phyloP scores from a whole-genome alignment of 1,140 invertebrate species.

The Nephila pilipes region DNA sequence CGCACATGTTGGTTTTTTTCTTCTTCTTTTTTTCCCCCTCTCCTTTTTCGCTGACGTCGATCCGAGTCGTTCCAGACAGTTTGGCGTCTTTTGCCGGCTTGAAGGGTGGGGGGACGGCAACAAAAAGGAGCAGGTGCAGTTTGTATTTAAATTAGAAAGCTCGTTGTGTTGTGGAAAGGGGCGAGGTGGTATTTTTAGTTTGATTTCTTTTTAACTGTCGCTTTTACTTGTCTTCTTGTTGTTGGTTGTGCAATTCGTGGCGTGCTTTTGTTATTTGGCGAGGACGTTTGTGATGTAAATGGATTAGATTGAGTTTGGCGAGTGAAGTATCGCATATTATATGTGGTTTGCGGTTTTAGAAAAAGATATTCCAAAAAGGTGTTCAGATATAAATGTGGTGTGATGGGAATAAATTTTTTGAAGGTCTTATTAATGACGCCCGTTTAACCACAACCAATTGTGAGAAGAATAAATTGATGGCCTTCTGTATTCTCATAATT shows the following conservation, averaged over 20 bases:
- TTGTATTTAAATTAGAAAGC: conserved; percentile 21
- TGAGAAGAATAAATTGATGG: no score
- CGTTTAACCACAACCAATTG: no score
- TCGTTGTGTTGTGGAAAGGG: background rate
- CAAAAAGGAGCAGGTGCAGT: background rate
- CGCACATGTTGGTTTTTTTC: background rate
- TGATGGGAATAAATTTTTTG: no score
- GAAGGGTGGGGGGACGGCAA: background rate
- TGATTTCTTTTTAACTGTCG: background rate
- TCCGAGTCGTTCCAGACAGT: conserved; percentile 50
- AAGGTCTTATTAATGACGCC: no score
- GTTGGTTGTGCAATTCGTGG: background rate
- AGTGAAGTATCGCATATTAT: background rate
- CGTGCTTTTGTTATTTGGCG: background rate
- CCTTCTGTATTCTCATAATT: no score
- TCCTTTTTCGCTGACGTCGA: background rate
- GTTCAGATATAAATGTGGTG: background rate
- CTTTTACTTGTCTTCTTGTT: background rate
- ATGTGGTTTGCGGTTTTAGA: background rate
- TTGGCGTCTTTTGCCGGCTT: conserved; percentile 9
- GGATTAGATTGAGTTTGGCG: background rate
- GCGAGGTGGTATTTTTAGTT: conserved; percentile 27
- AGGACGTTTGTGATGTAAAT: background rate
- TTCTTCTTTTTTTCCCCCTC: background rate
- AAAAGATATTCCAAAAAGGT: background rate